These are phyloP conservation scores for Melinaea menophilus DNA, from an alignment of 2,888 invertebrate genomes.

Conservation along the genomic window DNA sequence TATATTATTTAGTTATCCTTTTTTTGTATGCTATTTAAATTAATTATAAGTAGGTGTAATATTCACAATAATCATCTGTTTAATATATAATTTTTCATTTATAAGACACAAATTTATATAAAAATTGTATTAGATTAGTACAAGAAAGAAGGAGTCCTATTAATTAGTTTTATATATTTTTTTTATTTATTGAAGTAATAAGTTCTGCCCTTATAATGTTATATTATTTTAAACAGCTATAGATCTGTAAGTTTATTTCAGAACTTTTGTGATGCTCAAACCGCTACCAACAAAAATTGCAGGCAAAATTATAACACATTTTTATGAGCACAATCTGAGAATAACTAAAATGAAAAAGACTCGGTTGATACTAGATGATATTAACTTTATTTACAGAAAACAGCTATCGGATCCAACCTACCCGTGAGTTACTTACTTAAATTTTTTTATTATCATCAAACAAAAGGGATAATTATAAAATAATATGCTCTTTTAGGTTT, in stretches of 20 bases:
- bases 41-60: too few species aligned
- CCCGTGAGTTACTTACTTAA: constrained; percentile 72
- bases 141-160: background rate
- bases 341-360: constrained; percentile 86
- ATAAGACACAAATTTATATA: background rate
- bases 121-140: background rate
- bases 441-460: too few species aligned
- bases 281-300: constrained; percentile 82
- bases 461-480: constrained; percentile 5
- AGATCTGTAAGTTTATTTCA: constrained; percentile 48
- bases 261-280: constrained; percentile 88
- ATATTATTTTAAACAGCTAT: background rate
- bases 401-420: constrained; percentile 69
- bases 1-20: constrained; percentile 12
- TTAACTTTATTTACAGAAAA: constrained; percentile 57
- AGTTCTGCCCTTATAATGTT: too few species aligned
- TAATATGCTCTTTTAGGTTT: constrained; percentile 56
- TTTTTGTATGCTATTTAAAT: too few species aligned
- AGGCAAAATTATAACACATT: constrained; percentile 84
- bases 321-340: constrained; percentile 79
- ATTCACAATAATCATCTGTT: too few species aligned
- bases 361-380: constrained; percentile 80
- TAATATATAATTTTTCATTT: too few species aligned
- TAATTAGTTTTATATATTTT: background rate
- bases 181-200: background rate